Evolutionary conservation across 2,113 vertebrate genomes (phyloP).

Genomic region (Epinephelus cyanopodus): DNA sequence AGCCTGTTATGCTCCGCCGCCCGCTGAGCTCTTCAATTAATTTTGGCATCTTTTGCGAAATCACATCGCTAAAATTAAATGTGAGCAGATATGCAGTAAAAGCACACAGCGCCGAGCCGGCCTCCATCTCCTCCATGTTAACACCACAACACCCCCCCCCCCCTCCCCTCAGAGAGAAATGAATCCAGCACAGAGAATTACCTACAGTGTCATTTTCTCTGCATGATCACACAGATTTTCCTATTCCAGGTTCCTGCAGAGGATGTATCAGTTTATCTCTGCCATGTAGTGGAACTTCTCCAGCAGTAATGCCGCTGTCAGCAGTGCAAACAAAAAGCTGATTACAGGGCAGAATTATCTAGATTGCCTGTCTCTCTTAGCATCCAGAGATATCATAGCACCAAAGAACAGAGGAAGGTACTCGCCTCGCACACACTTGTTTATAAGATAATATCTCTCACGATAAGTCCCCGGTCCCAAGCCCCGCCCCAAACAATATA

Average conservation of each 20-base stretch:
- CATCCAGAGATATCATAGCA: conserved; percentile 65
- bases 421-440: conserved; percentile 68
- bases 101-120: conserved; percentile 12
- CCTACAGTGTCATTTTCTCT: conserved; percentile 66
- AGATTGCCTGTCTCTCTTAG: conserved; percentile 73
- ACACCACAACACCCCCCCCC: conserved; percentile 2
- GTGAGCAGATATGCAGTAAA: conserved; percentile 46
- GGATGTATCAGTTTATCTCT: conserved; percentile 66
- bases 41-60: conserved; percentile 61
- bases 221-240: conserved; percentile 63
- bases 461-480: conserved; percentile 68
- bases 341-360: conserved; percentile 80
- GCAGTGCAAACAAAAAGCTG: conserved; percentile 76
- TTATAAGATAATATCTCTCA: conserved; percentile 81
- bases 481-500: conserved; percentile 83
- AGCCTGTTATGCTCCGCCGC: conserved; percentile 49
- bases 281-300: conserved; percentile 63
- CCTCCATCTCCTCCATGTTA: conserved; percentile 5
- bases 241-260: conserved; percentile 29
- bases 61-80: conserved; percentile 61
- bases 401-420: conserved; percentile 58
- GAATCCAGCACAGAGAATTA: conserved; percentile 57
- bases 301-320: conserved; percentile 55
- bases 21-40: conserved; percentile 60
- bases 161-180: background rate